Conservation (phyloP, 2,888 invertebrate genomes). For the Polyommatus iphigenia region DNA sequence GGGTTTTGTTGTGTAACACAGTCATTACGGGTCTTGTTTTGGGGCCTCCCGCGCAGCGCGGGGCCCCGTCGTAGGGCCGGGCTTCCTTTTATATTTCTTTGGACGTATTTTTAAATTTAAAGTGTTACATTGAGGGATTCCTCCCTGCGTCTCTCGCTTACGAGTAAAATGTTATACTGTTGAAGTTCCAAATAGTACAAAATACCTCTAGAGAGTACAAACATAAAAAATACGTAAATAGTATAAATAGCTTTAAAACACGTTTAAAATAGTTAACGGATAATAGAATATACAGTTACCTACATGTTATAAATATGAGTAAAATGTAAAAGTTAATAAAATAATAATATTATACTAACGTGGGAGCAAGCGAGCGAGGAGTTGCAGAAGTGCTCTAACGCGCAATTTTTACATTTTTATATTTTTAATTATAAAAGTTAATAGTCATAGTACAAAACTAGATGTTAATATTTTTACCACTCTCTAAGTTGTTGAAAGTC, state of each 20-base stretch:
- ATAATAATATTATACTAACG: neutral
- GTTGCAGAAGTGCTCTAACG: constrained; percentile 4
- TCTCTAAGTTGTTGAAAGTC: neutral
- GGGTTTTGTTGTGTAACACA: constrained; percentile 69
- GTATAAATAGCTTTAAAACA: constrained; percentile 4
- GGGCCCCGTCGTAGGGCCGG: constrained; percentile 56
- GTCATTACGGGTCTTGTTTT: constrained; percentile 74
- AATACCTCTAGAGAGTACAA: neutral
- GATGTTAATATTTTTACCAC: neutral
- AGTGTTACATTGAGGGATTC: constrained; percentile 61
- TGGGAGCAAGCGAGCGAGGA: neutral
- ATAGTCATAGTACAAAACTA: neutral
- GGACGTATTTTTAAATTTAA: constrained; percentile 68
- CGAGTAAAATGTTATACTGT: neutral
- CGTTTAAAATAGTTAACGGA: neutral
- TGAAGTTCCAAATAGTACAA: neutral
- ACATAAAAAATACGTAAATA: constrained; percentile 17
- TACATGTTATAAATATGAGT: neutral
- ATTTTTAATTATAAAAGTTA: neutral
- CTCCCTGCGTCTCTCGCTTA: constrained; percentile 44
- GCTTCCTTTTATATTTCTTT: constrained; percentile 65
- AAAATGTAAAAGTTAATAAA: neutral
- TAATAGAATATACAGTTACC: neutral
- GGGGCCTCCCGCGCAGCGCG: constrained; percentile 62
- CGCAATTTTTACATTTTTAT: neutral